Conservation (phyloP, 2,888 invertebrate genomes). For the Platycheirus rosarum region DNA sequence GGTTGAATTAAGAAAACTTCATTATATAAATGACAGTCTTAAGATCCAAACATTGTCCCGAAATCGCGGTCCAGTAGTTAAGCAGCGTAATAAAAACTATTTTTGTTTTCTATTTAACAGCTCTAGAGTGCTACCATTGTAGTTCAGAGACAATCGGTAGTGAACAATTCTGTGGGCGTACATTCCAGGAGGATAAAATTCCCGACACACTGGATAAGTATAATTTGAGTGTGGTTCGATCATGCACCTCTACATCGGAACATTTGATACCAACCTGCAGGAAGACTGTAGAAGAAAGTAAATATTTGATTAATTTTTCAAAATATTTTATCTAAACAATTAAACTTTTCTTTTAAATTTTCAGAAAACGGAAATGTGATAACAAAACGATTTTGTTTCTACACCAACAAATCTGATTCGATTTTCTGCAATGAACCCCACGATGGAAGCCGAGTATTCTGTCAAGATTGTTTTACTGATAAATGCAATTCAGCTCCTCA, state of each 20-base stretch:
- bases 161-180: constrained; percentile 79
- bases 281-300: constrained; percentile 81
- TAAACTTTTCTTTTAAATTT: constrained; percentile 16
- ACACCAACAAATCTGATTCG: constrained; percentile 80
- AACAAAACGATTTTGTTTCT: constrained; percentile 81
- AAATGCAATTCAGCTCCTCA: constrained; percentile 78
- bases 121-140: constrained; percentile 80
- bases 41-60: too few relatives aligned
- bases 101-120: constrained; percentile 50
- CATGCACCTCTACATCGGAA: constrained; percentile 80
- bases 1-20: too few relatives aligned
- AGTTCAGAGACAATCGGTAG: constrained; percentile 80
- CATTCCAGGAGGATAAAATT: constrained; percentile 79
- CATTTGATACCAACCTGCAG: constrained; percentile 81
- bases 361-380: constrained; percentile 78
- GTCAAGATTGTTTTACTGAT: constrained; percentile 79
- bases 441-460: constrained; percentile 79
- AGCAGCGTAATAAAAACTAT: too few relatives aligned
- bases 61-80: too few relatives aligned
- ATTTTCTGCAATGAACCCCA: constrained; percentile 78
- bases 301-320: constrained; percentile 39
- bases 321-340: neutral
- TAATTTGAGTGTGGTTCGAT: constrained; percentile 78
- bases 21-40: too few relatives aligned
- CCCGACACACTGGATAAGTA: constrained; percentile 77